Base-by-base conservation (phyloP, 2,888 invertebrate species). In the Pseudanteris insignis region DNA sequence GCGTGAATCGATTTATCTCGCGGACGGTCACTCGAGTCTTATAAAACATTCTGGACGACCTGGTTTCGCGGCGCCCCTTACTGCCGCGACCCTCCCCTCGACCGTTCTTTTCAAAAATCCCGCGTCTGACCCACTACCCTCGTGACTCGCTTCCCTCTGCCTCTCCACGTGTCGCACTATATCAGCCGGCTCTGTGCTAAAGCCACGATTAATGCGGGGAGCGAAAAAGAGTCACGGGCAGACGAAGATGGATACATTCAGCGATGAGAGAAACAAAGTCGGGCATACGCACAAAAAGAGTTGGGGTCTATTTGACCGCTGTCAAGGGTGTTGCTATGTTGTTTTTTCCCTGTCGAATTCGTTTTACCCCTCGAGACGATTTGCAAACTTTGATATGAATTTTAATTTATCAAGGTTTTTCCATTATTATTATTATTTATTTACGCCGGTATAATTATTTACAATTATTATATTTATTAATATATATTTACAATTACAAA, bases 101-200 rank as follows among this genome's bases (percentile, higher is more conserved):
- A 10, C 2, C 44, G 47, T 55, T 37, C 60, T 60, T 68, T 66
- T 67, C 44, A 67, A 73, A 73, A 70, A 65, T 65, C 67, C 66
- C 61, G 53, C 63, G 67, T 55, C 64, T 74, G 75, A 77, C 75
- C 77, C 71, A 77, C 72, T 77, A 75, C 72, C 77, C 76, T 69
- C 72, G 65, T 77, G 74, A 75, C 75, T 76, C 68, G 67, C 40
- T 68, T 72, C 67, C 59, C 62, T 57, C 69, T 61, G 66, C 70
- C 67, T 54, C 57, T 58, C 53, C 51, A 53, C 58, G 53, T 53
- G 63, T 58, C 57, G 53, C 48, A 43, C 48, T 58, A 48, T 54
- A 54, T 53, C 63, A 57, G 51, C 51, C 53, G 54, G 50, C 59
- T 46, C 40, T 46, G 25, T 37, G 44, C 46, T 48, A 57, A 60